A percentile compares a stretch with the other conserved stretches of the same genome.
Conservation (phyloP, 2,888 invertebrate species). For the Cataglyphis altisquamis region DNA sequence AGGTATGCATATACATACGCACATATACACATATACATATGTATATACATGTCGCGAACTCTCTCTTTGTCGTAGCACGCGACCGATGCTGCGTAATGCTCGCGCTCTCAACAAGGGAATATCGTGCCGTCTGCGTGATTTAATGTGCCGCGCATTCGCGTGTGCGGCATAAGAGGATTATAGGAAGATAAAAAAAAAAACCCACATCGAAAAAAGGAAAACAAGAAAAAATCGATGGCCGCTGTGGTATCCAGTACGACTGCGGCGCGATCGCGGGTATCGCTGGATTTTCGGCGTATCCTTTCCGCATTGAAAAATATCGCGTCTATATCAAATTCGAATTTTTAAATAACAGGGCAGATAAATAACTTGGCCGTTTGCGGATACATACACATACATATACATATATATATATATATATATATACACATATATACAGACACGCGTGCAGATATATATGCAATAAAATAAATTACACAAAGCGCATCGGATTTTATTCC, state of each 20-base stretch:
- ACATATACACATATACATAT: background rate
- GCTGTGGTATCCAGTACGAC: slow-evolving; percentile 17
- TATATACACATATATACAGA: background rate
- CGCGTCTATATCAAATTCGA: slow-evolving; percentile 54
- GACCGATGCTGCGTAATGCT: slow-evolving; percentile 45
- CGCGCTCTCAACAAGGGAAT: slow-evolving; percentile 47
- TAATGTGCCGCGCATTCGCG: slow-evolving; percentile 63
- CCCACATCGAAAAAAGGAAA: background rate
- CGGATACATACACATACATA: background rate
- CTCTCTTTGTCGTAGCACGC: slow-evolving; percentile 52
- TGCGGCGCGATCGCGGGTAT: slow-evolving; percentile 32
- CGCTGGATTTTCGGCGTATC: slow-evolving; percentile 60
- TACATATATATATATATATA: background rate
- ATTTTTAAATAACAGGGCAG: slow-evolving; percentile 57
- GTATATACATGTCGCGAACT: background rate
- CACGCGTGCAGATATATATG: background rate
- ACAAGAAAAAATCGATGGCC: slow-evolving; percentile 51
- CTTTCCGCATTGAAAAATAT: slow-evolving; percentile 45
- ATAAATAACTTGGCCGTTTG: slow-evolving; percentile 42
- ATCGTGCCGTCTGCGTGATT: slow-evolving; percentile 60
- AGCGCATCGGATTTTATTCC: slow-evolving; percentile 40
- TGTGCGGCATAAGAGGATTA: slow-evolving; percentile 69
- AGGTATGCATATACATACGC: background rate
- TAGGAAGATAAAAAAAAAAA: slow-evolving; percentile 21
- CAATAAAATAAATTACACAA: slow-evolving; percentile 53